These are phyloP conservation scores for Adrianichthys oophorus DNA, from an alignment of 2,797 vertebrate species.

Conservation along the genomic window DNA sequence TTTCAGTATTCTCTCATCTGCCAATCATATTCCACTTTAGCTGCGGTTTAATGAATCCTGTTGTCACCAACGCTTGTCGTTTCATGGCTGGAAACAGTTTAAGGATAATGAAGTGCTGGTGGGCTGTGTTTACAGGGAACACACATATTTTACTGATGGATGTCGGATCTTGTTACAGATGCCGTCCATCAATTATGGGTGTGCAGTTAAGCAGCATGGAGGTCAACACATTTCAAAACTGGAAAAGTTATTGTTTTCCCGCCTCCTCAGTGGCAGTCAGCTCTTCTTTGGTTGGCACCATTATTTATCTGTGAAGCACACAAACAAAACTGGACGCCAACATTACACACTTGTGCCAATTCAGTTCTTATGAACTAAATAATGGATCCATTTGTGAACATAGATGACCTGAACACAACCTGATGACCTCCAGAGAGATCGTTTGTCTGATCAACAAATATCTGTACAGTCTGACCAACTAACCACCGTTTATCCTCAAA, in stretches of 20 bases:
- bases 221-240: constrained; percentile 22
- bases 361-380: too few species aligned
- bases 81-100: constrained; percentile 10
- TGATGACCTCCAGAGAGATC: too few species aligned
- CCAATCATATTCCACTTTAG: constrained; percentile 54
- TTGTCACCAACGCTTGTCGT: constrained; percentile 11
- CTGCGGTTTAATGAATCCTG: constrained; percentile 24
- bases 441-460: too few species aligned
- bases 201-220: constrained; percentile 14
- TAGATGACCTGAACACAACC: too few species aligned
- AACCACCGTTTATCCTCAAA: too few species aligned
- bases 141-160: constrained; percentile 21
- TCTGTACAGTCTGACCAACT: too few species aligned
- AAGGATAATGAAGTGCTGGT: constrained; percentile 37
- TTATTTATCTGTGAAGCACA: too few species aligned
- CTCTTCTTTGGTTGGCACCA: too few species aligned
- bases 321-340: too few species aligned
- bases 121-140: constrained; percentile 21
- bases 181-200: constrained; percentile 34
- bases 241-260: not conserved
- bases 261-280: too few species aligned
- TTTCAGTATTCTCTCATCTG: constrained; percentile 7
- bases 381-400: too few species aligned
- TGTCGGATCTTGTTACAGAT: constrained; percentile 21
- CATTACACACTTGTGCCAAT: too few species aligned